A percentile compares a stretch with the other conserved stretches of the same genome.
These are phyloP conservation scores for Acronicta aceris DNA, from an alignment of 2,888 invertebrate genomes.

Conservation along the genomic window DNA sequence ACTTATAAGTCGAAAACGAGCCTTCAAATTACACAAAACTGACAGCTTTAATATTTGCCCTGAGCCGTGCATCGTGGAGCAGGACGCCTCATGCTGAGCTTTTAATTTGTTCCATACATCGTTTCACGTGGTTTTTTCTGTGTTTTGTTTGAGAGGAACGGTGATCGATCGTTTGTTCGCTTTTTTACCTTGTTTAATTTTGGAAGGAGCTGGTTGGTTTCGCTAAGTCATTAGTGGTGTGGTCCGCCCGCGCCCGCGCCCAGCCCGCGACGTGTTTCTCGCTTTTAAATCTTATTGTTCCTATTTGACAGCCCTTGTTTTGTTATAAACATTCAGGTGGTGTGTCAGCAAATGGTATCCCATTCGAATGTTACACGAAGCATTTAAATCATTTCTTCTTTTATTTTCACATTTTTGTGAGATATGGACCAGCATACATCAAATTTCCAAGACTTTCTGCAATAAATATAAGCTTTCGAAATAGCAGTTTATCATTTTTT, in stretches of 20 bases:
- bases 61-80: slow-evolving; percentile 71
- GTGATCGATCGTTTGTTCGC: slow-evolving; percentile 86
- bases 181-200: slow-evolving; percentile 88
- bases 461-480: slow-evolving; percentile 17
- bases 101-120: slow-evolving; percentile 89
- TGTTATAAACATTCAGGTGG: slow-evolving; percentile 47
- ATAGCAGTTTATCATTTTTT: slow-evolving; percentile 28
- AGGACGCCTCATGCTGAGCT: slow-evolving; percentile 85
- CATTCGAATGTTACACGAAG: slow-evolving; percentile 19
- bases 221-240: slow-evolving; percentile 85
- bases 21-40: slow-evolving; percentile 87
- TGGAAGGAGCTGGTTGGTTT: slow-evolving; percentile 82
- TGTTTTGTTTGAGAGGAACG: slow-evolving; percentile 83
- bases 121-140: slow-evolving; percentile 83
- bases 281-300: slow-evolving; percentile 72
- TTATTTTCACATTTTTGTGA: slow-evolving; percentile 2
- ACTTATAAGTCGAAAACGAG: slow-evolving; percentile 84
- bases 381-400: slow-evolving; percentile 6
- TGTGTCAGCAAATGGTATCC: slow-evolving; percentile 41
- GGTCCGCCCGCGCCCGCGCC: slow-evolving; percentile 51
- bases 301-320: slow-evolving; percentile 68
- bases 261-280: slow-evolving; percentile 63
- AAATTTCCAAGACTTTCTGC: slow-evolving; percentile 6
- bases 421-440: slow-evolving; percentile 5
- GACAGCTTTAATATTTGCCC: slow-evolving; percentile 88